phyloP scores from a whole-genome alignment of 2,888 invertebrate genomes.

The Argyra leucocephala region DNA sequence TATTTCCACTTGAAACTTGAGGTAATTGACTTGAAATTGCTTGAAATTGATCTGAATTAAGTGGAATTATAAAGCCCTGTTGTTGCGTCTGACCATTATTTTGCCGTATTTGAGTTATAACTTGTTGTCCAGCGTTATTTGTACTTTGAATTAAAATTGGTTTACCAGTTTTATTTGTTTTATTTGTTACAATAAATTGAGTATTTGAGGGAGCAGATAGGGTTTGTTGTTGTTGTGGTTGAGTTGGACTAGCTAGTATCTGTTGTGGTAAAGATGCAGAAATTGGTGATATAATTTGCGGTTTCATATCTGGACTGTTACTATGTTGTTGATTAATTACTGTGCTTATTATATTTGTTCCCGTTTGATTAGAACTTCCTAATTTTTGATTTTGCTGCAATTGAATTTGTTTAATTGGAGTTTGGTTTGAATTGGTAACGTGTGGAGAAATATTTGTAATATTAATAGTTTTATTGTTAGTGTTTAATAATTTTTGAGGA shows the following conservation, averaged over 20 bases:
- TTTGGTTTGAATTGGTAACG: background rate
- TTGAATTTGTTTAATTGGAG: background rate
- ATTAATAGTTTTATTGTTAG: background rate
- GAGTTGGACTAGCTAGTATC: conserved; percentile 11
- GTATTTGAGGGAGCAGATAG: conserved; percentile 16
- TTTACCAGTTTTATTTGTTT: conserved; percentile 15
- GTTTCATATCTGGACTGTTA: conserved; percentile 37
- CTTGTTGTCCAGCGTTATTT: background rate
- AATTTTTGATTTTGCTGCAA: background rate
- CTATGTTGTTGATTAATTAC: conserved; percentile 21
- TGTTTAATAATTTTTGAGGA: background rate
- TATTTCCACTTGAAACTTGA: conserved; percentile 9
- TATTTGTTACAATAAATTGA: conserved; percentile 18
- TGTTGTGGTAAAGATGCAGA: conserved; percentile 14
- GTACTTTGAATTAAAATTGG: conserved; percentile 22
- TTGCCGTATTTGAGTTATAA: conserved; percentile 2
- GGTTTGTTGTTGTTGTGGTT: conserved; percentile 21
- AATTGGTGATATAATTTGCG: conserved; percentile 34
- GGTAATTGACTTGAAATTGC: conserved; percentile 7
- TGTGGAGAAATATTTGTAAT: background rate
- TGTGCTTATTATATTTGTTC: background rate
- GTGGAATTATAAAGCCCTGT: conserved; percentile 32
- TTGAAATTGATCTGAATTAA: conserved; percentile 22
- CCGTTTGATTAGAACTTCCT: background rate
- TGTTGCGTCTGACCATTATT: conserved; percentile 16